A percentile compares a stretch with the other conserved stretches of the same genome.
phyloP scores from a whole-genome alignment of 1,140 invertebrate species.

The Calephelis nemesis region DNA sequence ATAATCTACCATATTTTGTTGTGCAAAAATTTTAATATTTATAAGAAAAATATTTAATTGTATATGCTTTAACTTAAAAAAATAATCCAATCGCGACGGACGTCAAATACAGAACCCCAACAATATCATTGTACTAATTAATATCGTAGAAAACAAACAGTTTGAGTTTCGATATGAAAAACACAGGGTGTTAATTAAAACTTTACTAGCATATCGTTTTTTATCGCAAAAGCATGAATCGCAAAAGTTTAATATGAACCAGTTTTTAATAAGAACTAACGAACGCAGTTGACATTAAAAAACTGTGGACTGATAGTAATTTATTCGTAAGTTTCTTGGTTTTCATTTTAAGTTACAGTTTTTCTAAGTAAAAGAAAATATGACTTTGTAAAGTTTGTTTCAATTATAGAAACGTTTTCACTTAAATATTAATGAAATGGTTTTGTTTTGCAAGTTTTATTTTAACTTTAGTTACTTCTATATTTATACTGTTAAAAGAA shows the following conservation, averaged over 20 bases:
- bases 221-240: conserved; percentile 24
- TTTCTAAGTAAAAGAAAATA: no score
- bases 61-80: background rate
- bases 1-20: no score
- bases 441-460: no score
- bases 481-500: no score
- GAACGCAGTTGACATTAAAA: background rate
- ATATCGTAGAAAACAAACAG: conserved; percentile 5
- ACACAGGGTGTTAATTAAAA: conserved; percentile 32
- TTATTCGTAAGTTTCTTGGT: background rate
- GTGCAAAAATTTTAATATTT: no score
- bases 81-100: background rate
- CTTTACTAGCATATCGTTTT: conserved; percentile 24
- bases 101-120: background rate
- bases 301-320: background rate
- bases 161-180: conserved; percentile 19
- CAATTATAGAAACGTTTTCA: no score
- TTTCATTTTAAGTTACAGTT: no score
- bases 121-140: background rate
- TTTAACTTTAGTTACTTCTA: no score
- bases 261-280: conserved; percentile 1
- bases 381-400: no score
- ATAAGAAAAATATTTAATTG: no score
- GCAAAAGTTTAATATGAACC: conserved; percentile 21
- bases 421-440: no score